Conservation (phyloP, 1,140 invertebrate species). For the Ceratosolen solmsi region DNA sequence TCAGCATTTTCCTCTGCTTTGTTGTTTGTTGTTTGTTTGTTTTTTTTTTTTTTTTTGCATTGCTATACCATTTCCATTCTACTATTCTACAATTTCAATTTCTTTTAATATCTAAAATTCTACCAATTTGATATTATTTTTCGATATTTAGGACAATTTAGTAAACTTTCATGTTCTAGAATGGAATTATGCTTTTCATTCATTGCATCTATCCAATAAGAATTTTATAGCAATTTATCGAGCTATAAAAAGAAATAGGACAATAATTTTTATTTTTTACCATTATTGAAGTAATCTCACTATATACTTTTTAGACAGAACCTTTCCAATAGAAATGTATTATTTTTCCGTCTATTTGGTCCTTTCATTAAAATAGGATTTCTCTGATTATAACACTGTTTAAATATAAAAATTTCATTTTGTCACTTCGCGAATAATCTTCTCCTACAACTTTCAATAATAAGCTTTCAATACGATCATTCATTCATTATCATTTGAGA, state of each 20-base stretch:
- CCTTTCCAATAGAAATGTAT: too few species aligned
- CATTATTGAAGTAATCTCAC: not conserved
- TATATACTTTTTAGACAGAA: not conserved
- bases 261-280: conserved; percentile 2
- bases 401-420: too few species aligned
- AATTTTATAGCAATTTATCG: conserved; percentile 7
- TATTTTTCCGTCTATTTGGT: not conserved
- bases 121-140: not conserved
- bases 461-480: too few species aligned
- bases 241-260: conserved; percentile 4
- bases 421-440: too few species aligned
- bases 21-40: not conserved
- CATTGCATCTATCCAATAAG: not conserved
- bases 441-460: too few species aligned
- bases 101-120: not conserved
- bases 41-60: not conserved
- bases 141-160: not conserved
- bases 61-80: not conserved
- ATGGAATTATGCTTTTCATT: not conserved
- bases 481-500: too few species aligned
- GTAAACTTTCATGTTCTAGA: not conserved
- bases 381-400: not conserved
- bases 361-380: not conserved
- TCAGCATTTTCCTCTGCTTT: too few species aligned
- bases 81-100: not conserved